A percentile compares a stretch with the other conserved stretches of the same genome.
phyloP scores from a whole-genome alignment of 2,888 invertebrate species.

The Rhagium mordax region DNA sequence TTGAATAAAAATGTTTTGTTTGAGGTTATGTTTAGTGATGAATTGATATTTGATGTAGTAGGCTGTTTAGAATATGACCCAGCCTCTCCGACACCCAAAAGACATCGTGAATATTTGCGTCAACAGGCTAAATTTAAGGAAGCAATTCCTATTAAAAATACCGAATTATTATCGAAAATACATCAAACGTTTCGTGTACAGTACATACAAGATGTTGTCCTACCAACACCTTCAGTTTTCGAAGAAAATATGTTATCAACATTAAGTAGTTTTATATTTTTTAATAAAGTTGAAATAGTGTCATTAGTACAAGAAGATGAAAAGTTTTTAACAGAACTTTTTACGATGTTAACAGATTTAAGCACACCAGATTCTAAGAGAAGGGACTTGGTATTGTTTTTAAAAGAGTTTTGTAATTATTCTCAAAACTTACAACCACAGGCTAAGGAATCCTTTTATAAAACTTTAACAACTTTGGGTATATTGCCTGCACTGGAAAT shows the following conservation, averaged over 20 bases:
- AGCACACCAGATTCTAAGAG: slow-evolving; percentile 88
- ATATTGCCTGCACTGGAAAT: slow-evolving; percentile 92
- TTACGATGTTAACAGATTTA: slow-evolving; percentile 92
- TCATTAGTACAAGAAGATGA: slow-evolving; percentile 98
- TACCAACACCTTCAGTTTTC: slow-evolving; percentile 98
- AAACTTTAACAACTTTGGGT: slow-evolving; percentile 90
- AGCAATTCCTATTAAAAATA: slow-evolving; percentile 95
- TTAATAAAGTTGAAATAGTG: slow-evolving; percentile 99
- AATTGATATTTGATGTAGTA: slow-evolving; percentile 97
- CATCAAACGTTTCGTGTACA: slow-evolving; percentile 99
- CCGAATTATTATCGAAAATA: slow-evolving; percentile 96
- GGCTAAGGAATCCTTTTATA: slow-evolving; percentile 98
- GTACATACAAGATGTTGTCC: slow-evolving; percentile 98
- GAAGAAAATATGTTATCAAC: slow-evolving; percentile 99
- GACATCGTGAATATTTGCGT: slow-evolving; percentile 96
- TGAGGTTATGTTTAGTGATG: slow-evolving; percentile 98
- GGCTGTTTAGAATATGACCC: slow-evolving; percentile 99
- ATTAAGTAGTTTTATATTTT: slow-evolving; percentile 98
- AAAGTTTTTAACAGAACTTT: slow-evolving; percentile 94
- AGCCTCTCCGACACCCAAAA: slow-evolving; percentile 85
- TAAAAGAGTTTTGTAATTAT: slow-evolving; percentile 99
- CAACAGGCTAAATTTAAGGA: slow-evolving; percentile 93
- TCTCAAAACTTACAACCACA: slow-evolving; percentile 98
- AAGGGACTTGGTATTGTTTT: slow-evolving; percentile 95
- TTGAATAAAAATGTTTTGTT: slow-evolving; percentile 97